Evolutionary conservation across 1,140 invertebrate species (phyloP), one percentile per base, ranked within the genome.

Genomic region (Phenacoccus solenopsis): DNA sequence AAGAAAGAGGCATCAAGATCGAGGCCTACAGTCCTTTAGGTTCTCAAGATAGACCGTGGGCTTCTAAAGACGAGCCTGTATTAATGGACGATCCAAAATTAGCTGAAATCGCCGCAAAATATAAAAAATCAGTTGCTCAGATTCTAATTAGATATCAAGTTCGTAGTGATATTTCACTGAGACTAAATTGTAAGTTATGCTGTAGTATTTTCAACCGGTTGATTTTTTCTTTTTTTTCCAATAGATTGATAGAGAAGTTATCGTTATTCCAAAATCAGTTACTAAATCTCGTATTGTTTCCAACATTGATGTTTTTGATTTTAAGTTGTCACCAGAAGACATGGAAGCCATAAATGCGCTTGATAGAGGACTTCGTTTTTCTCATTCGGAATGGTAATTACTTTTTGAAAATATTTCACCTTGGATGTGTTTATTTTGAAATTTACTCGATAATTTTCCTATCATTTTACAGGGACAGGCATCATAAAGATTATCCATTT

Each of bases 1-100:
- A 82, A 22, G 74, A 80, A 12, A 82, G 85, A 28, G 80, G 82
- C 2, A 87, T 96, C 27, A 78, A 80, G 4, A 76, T 96, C 0
- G 91, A 86, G 0, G 91, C 88, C 9, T 96, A 91, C 79, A 87
- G 88, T 72, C 89, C 90, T 0, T 79, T 97, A 1, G 93, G 88
- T 7, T 87, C 87, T 21, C 86, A 88, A 1, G 81, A 82, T 71
- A 77, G 78, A 49, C 83, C 83, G 16, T 83, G 75, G 82, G 76
- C 80, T 24, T 82, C 80, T 70, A 77, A 79, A 13, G 79, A 81
- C 4, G 87, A 89, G 70, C 86, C 86, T 0, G 80, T 78, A 35
- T 80, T 88, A 3, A 76, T 88, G 75, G 81, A 85, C 0, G 87
- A 91, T 73, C 81, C 84, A 1, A 83, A 83, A 71, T 73, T 92